Evolutionary conservation across 2,113 vertebrate genomes (phyloP), one percentile per base, ranked within the genome.

Genomic region (Pedetes capensis): DNA sequence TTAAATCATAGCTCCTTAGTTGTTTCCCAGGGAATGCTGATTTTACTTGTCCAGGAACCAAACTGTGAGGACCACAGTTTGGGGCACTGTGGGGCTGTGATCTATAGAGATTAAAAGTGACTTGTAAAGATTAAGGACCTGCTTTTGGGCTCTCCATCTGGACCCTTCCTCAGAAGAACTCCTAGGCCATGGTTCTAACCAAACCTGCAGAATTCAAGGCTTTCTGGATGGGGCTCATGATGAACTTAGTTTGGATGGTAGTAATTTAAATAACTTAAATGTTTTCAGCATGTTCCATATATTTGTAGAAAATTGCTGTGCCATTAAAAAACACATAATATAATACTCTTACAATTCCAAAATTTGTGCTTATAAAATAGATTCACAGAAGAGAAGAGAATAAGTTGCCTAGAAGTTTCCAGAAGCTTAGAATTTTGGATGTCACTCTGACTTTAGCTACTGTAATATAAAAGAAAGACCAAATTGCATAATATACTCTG

Each of bases 391-490:
- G 72, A 92, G 5, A 13, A 96, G 47, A 90, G 34, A 74, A 84
- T 84, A 82, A 89, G 71, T 93, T 88, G 69, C 6, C 25, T 78
- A 91, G 39, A 95, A 80, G 13, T 87, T 80, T 89, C 64, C 51
- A 93, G 55, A 49, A 83, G 18, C 22, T 76, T 80, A 75, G 13
- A 42, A 87, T 61, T 37, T 88, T 92, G 39, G 34, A 83, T 91
- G 53, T 93, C 75, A 53, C n/a, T 83, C 59, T 96, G 82, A 97
- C 86, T 87, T 91, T 39, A 92, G 69, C 25, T 69, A 22, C 29
- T 57, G 27, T 32, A 37, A 82, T 76, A 59, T 55, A 71, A 90
- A 90, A 91, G 34, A 87, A 74, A 27, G 53, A 95, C 29, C 42
- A 93, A 89, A 90, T 55, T 93, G 17, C 34, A 87, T 76, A 80